Percentiles rank a stretch among this genome's conserved stretches.
These are phyloP conservation scores for Notocelia uddmanniana DNA, from an alignment of 2,888 invertebrate genomes.

Conservation along the genomic window DNA sequence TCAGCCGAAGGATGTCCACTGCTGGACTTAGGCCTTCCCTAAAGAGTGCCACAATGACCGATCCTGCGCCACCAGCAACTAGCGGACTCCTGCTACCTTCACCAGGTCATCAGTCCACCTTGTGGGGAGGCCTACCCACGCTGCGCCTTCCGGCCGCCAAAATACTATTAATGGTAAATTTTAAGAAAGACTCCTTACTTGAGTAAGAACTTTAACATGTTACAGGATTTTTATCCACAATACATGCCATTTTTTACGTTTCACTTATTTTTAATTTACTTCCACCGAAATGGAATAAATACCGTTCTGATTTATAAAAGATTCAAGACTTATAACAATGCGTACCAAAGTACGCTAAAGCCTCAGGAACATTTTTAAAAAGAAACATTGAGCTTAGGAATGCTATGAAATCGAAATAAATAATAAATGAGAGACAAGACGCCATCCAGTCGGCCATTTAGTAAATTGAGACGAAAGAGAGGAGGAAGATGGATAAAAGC, in stretches of 20 bases:
- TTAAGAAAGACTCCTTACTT: no score
- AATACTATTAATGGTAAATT: no score
- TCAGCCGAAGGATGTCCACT: no score
- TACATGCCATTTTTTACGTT: background rate
- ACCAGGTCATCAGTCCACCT: no score
- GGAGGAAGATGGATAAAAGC: constrained; percentile 26
- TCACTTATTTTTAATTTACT: background rate
- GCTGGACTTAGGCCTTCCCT: no score
- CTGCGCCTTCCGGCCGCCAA: no score
- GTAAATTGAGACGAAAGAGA: constrained; percentile 27
- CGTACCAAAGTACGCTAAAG: background rate
- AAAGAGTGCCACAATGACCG: no score
- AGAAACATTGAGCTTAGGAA: background rate
- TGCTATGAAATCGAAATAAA: constrained; percentile 9
- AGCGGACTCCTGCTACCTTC: no score
- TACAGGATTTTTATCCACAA: background rate
- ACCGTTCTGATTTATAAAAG: background rate
- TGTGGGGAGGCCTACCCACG: no score
- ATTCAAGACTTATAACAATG: background rate
- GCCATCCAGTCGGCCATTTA: constrained; percentile 12
- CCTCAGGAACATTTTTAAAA: background rate
- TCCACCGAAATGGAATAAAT: background rate
- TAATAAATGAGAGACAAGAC: constrained; percentile 25
- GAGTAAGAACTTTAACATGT: no score
- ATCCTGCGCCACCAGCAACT: no score